A percentile compares a stretch with the other conserved stretches of the same genome.
phyloP scores from a whole-genome alignment of 2,797 vertebrate species.

The Triplophysa yarkandensis region DNA sequence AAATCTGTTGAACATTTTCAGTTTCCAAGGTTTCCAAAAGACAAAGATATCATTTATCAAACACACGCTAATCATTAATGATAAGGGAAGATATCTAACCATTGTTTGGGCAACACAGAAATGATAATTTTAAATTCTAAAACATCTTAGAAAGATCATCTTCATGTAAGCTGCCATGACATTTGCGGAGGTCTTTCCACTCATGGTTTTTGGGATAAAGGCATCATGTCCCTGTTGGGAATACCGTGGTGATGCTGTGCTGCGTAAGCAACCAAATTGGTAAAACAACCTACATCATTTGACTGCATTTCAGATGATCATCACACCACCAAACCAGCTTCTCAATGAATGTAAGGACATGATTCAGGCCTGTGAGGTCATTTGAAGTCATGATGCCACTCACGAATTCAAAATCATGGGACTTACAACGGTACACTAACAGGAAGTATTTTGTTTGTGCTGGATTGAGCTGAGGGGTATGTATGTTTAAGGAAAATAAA shows the following conservation, averaged over 20 bases:
- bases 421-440: constrained; percentile 13
- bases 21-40: too few relatives aligned
- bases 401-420: constrained; percentile 30
- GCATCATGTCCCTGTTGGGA: constrained; percentile 36
- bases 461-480: constrained; percentile 23
- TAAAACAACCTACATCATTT: constrained; percentile 32
- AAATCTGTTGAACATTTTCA: too few relatives aligned
- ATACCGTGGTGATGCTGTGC: constrained; percentile 40
- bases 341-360: constrained; percentile 33
- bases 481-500: background rate
- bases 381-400: constrained; percentile 33
- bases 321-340: constrained; percentile 30
- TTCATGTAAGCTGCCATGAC: constrained; percentile 3
- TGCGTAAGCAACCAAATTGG: constrained; percentile 38
- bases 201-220: constrained; percentile 40
- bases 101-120: too few relatives aligned
- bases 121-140: too few relatives aligned
- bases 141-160: constrained; percentile 41
- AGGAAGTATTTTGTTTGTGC: constrained; percentile 45
- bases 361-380: constrained; percentile 37
- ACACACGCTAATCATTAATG: too few relatives aligned
- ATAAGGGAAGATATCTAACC: too few relatives aligned
- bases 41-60: too few relatives aligned
- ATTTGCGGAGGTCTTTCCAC: constrained; percentile 30
- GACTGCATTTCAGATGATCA: constrained; percentile 7